These are phyloP conservation scores for Drosophila kambysellisi DNA, from an alignment of 2,888 invertebrate species.

Conservation along the genomic window DNA sequence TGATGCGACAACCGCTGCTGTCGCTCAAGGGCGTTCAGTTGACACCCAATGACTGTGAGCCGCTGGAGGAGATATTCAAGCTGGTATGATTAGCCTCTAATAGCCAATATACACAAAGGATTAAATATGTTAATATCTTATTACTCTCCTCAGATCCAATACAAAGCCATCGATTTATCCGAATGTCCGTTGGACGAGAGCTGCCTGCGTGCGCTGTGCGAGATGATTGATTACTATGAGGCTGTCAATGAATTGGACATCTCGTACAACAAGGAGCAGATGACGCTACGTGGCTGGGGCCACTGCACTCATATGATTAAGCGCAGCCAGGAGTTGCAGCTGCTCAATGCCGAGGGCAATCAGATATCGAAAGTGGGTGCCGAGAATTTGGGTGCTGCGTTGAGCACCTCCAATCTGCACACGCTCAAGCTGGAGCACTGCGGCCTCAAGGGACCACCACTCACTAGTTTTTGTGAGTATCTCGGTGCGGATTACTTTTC, in stretches of 20 bases:
- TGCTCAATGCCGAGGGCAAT: constrained; percentile 84
- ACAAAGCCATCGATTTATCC: constrained; percentile 84
- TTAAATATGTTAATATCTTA: constrained; percentile 61
- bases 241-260: constrained; percentile 91
- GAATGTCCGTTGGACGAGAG: constrained; percentile 84
- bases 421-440: constrained; percentile 92
- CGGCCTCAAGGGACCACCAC: constrained; percentile 89
- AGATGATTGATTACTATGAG: constrained; percentile 97
- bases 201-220: constrained; percentile 92
- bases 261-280: constrained; percentile 89
- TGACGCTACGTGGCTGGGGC: constrained; percentile 93
- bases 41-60: constrained; percentile 90
- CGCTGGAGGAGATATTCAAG: constrained; percentile 93
- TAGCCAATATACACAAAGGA: background rate
- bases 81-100: constrained; percentile 84
- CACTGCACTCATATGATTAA: constrained; percentile 87
- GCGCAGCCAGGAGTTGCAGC: constrained; percentile 83
- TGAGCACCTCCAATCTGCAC: constrained; percentile 90
- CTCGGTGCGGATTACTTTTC: background rate
- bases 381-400: constrained; percentile 90
- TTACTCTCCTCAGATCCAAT: constrained; percentile 85
- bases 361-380: constrained; percentile 85
- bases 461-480: constrained; percentile 90
- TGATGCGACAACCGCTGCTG: constrained; percentile 87
- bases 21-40: constrained; percentile 87